These are phyloP conservation scores for Pseudeuparius sepicola DNA, from an alignment of 2,888 invertebrate genomes.

Conservation along the genomic window DNA sequence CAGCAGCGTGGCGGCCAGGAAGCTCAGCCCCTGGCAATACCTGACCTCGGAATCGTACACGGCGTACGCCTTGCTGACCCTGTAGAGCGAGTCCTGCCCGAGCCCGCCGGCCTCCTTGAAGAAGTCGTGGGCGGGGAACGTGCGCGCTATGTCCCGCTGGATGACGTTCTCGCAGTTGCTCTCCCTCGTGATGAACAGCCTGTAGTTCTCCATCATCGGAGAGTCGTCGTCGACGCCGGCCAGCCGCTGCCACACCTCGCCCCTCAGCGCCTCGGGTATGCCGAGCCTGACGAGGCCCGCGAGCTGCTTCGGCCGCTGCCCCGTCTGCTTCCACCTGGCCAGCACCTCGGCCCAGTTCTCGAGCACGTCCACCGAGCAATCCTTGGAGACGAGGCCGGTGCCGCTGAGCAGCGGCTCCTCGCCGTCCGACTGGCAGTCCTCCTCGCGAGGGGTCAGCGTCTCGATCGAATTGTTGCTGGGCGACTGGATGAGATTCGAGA, in stretches of 20 bases:
- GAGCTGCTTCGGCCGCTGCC: slow-evolving; percentile 75
- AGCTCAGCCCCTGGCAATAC: slow-evolving; percentile 98
- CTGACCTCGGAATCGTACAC: slow-evolving; percentile 96
- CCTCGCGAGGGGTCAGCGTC: slow-evolving; percentile 65
- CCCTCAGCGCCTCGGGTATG: slow-evolving; percentile 91
- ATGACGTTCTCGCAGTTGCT: slow-evolving; percentile 82
- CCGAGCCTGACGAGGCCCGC: slow-evolving; percentile 72
- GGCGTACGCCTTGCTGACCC: slow-evolving; percentile 95
- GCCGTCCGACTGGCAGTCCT: slow-evolving; percentile 54
- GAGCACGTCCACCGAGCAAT: slow-evolving; percentile 86
- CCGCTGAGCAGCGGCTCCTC: slow-evolving; percentile 96
- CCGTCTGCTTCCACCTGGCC: slow-evolving; percentile 54
- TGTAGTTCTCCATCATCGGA: slow-evolving; percentile 84
- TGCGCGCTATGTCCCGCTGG: slow-evolving; percentile 91
- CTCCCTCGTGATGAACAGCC: slow-evolving; percentile 86
- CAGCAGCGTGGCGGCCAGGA: slow-evolving; percentile 89
- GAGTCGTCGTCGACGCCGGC: slow-evolving; percentile 77
- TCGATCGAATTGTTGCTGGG: slow-evolving; percentile 64
- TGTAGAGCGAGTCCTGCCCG: slow-evolving; percentile 92
- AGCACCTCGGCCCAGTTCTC: slow-evolving; percentile 89
- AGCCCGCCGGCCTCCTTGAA: slow-evolving; percentile 92
- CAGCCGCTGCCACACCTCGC: slow-evolving; percentile 95
- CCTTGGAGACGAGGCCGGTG: slow-evolving; percentile 93
- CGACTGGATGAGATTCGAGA: slow-evolving; percentile 63
- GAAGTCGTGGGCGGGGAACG: slow-evolving; percentile 97